Base-by-base conservation (phyloP, 2,797 vertebrate genomes). In the Galaxias olidus region DNA sequence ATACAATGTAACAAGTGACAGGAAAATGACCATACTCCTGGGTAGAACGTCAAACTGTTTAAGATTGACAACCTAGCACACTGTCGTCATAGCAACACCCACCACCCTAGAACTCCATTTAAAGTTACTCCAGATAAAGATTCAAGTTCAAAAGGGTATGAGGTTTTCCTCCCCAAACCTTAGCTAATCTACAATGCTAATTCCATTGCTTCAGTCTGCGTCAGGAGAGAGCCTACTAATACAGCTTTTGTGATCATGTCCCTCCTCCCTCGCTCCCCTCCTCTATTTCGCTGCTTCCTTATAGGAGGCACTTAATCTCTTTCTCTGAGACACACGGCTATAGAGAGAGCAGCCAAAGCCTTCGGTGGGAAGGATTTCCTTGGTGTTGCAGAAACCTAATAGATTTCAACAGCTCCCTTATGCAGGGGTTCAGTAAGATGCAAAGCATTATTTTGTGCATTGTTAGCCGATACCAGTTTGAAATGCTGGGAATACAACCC, bases 131-230 rank as follows among this genome's bases (percentile, higher is more conserved):
- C 30, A 6, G 30, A 30, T 30, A 6, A 30, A n/a, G n/a, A n/a
- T n/a, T n/a, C n/a, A 12, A 15, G 61, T 52, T 19, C 9, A 58
- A 43, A 30, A 30, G 45, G 10, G 45, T 8, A 10, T 10, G 3
- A 47, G 9, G 13, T 18, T 20, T 51, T 48, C 42, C 6, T 40
- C 57, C 55, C 17, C 56, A 40, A 40, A 12, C 46, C 61, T 50
- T 5, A 30, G 13, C 43, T 69, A 44, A 72, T 69, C 51, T 76
- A 54, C 66, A 76, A 62, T 69, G 74, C 56, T 55, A 72, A 72
- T 66, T 49, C 40, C 12, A 8, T 4, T 20, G 11, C 40, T 46
- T 66, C 43, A 61, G 45, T 48, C 48, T 56, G 42, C 15, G 59
- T 64, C 9, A 51, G 30, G 41, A 59, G 47, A 53, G 19, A 49